A percentile compares a stretch with the other conserved stretches of the same genome.
Conservation (phyloP, 2,797 vertebrate genomes). For the Sternotherus odoratus region DNA sequence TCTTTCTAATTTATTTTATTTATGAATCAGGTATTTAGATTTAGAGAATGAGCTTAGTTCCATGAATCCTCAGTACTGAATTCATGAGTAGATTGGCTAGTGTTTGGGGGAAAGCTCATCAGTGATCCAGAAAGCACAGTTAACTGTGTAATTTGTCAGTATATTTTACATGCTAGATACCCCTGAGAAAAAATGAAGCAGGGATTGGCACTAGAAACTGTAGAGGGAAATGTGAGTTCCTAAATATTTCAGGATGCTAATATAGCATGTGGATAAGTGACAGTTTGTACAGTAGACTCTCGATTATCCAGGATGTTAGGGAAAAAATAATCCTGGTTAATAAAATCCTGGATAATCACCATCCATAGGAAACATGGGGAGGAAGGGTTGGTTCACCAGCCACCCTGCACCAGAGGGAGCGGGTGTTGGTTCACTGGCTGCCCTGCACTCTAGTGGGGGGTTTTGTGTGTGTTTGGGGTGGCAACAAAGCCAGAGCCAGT, state of each 20-base stretch:
- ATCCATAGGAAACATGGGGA: too few relatives aligned
- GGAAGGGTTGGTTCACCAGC: too few relatives aligned
- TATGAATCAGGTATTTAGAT: conserved; percentile 27
- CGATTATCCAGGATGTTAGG: too few relatives aligned
- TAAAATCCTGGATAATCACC: too few relatives aligned
- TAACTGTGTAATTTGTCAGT: conserved; percentile 30
- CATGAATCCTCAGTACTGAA: conserved; percentile 13
- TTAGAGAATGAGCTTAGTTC: conserved; percentile 27
- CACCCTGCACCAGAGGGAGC: too few relatives aligned
- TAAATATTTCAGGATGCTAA: conserved; percentile 7
- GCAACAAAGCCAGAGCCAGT: too few relatives aligned
- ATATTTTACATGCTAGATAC: not conserved
- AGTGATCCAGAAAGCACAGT: conserved; percentile 16
- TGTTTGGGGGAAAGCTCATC: conserved; percentile 25
- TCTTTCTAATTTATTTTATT: conserved; percentile 29
- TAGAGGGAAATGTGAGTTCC: not conserved
- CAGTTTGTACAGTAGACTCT: too few relatives aligned
- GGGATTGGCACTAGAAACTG: not conserved
- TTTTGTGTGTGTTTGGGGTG: too few relatives aligned
- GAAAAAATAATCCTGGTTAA: too few relatives aligned
- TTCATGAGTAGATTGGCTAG: conserved; percentile 48
- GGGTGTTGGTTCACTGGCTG: too few relatives aligned
- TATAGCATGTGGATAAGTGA: not conserved
- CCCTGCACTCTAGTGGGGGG: too few relatives aligned
- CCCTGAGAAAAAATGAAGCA: not conserved